Percentiles rank a stretch among this genome's conserved stretches.
Evolutionary conservation across 2,797 vertebrate genomes (phyloP).

Genomic region (Strix occidentalis): DNA sequence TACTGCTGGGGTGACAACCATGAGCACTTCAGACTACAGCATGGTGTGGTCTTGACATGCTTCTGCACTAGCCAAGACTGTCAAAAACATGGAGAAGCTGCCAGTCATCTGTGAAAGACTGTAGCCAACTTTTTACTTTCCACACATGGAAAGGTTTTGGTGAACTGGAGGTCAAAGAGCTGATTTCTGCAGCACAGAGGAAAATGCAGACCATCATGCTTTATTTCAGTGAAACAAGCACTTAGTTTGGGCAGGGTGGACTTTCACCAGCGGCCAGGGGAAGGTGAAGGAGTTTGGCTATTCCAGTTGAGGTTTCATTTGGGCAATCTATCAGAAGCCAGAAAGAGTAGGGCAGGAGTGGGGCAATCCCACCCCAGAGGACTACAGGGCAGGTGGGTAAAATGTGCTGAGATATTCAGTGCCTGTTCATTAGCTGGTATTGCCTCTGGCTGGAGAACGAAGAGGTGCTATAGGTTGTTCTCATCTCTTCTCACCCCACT

Average conservation of each 20-base stretch:
- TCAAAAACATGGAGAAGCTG: not conserved
- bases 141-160: not conserved
- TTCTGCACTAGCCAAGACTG: not conserved
- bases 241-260: not conserved
- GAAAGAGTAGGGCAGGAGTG: not conserved
- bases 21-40: not conserved
- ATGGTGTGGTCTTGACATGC: not conserved
- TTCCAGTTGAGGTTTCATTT: not conserved
- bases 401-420: not conserved
- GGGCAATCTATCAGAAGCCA: not conserved
- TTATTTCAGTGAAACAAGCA: not conserved
- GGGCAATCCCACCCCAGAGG: not conserved
- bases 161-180: not conserved
- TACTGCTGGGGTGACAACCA: rapidly evolving
- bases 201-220: not conserved
- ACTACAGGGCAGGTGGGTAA: not conserved
- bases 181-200: not conserved
- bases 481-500: not conserved
- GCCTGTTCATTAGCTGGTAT: not conserved
- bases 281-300: not conserved
- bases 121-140: not conserved
- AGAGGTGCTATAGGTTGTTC: not conserved
- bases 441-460: not conserved
- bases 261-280: not conserved
- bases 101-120: not conserved